These are phyloP conservation scores for Colossoma macropomum DNA, from an alignment of 2,113 vertebrate genomes.

Conservation along the genomic window DNA sequence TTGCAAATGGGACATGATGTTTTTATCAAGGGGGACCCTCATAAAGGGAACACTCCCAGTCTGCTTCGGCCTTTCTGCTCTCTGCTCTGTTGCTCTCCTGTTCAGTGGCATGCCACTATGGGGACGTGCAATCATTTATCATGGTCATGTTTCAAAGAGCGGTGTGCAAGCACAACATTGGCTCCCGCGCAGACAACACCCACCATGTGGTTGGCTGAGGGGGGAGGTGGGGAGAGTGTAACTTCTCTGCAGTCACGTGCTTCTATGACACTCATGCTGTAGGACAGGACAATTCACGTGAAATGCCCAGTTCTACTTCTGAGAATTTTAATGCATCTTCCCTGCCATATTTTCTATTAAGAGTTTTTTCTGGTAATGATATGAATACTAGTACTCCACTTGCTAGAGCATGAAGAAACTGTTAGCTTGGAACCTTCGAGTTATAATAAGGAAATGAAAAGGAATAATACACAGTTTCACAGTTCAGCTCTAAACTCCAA, in stretches of 20 bases:
- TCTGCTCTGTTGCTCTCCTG: slow-evolving; percentile 8
- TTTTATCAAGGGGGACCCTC: neutral
- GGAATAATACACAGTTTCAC: too few species aligned
- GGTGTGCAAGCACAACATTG: slow-evolving; percentile 66
- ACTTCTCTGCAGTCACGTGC: slow-evolving; percentile 48
- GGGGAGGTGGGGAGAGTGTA: slow-evolving; percentile 47
- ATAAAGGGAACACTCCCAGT: slow-evolving; percentile 13
- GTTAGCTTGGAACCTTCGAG: too few species aligned
- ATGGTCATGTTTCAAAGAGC: slow-evolving; percentile 63
- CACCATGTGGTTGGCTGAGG: slow-evolving; percentile 57
- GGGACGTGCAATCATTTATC: slow-evolving; percentile 60
- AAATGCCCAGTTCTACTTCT: neutral
- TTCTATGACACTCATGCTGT: neutral
- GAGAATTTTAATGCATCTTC: neutral
- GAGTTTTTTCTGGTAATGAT: neutral
- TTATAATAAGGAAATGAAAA: too few species aligned
- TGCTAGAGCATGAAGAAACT: too few species aligned
- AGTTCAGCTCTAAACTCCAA: too few species aligned
- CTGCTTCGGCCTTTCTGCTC: neutral
- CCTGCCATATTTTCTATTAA: too few species aligned
- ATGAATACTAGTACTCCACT: too few species aligned
- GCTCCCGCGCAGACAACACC: slow-evolving; percentile 74
- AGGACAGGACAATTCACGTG: neutral
- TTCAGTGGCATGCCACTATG: neutral
- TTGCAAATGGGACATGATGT: neutral